phyloP scores from a whole-genome alignment of 2,888 invertebrate genomes.

The Oasisia sp. region DNA sequence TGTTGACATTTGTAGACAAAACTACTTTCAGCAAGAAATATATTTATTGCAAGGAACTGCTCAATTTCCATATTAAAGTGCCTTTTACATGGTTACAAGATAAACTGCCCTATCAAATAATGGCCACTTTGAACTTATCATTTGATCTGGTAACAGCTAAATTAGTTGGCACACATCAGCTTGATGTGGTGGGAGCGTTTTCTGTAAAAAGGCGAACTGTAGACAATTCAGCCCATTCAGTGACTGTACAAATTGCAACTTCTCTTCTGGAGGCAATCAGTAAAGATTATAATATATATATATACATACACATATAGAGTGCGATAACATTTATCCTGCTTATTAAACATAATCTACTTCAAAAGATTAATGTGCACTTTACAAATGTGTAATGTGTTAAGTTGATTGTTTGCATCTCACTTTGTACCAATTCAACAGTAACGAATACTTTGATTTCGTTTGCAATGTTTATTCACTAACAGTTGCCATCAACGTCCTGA shows the following conservation, averaged over 20 bases:
- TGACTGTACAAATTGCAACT: not conserved
- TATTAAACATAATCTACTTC: not conserved
- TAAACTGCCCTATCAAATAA: not conserved
- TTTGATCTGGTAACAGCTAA: no score
- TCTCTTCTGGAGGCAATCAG: not conserved
- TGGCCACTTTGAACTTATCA: no score
- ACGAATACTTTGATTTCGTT: not conserved
- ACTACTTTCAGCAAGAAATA: not conserved
- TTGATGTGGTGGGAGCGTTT: no score
- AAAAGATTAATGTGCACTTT: not conserved
- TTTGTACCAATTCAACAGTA: not conserved
- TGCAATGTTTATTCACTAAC: constrained; percentile 9
- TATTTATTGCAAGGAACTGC: not conserved
- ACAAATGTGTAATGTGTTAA: not conserved
- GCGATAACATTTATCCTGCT: not conserved
- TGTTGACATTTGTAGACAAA: not conserved
- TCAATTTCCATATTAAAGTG: not conserved
- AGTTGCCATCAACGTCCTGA: not conserved
- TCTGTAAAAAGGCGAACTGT: not conserved
- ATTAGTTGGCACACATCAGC: not conserved
- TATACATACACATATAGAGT: not conserved
- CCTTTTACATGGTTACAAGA: not conserved
- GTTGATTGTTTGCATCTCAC: not conserved
- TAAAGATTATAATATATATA: no score
- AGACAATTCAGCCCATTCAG: not conserved